A percentile compares a stretch with the other conserved stretches of the same genome.
Conservation (phyloP, 1,140 invertebrate genomes). For the Araneus ventricosus region DNA sequence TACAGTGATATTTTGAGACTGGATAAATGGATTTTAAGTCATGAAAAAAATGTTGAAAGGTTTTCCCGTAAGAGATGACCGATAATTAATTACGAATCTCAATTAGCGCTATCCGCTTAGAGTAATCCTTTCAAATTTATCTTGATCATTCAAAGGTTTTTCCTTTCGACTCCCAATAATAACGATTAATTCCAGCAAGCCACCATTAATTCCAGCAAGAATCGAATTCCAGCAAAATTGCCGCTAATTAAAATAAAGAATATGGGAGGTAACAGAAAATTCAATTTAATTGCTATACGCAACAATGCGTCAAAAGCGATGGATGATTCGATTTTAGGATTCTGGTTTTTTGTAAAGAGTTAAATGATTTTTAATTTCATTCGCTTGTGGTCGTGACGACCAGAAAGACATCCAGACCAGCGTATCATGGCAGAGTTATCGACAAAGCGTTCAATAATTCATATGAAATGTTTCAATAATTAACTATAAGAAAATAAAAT, state of each 20-base stretch:
- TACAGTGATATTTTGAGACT: neutral
- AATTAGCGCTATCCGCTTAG: constrained; percentile 42
- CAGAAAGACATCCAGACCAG: neutral
- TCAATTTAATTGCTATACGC: constrained; percentile 44
- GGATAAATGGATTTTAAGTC: neutral
- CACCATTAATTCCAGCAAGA: constrained; percentile 43
- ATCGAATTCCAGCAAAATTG: constrained; percentile 32
- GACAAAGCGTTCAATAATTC: neutral
- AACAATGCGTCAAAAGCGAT: constrained; percentile 7
- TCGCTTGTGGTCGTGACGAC: neutral
- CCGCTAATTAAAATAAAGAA: constrained; percentile 43
- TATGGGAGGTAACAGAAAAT: neutral
- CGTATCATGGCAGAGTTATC: neutral
- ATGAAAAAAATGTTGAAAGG: neutral
- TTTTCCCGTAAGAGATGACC: neutral
- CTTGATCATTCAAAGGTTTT: constrained; percentile 22
- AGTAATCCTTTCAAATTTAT: constrained; percentile 47
- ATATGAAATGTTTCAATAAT: neutral
- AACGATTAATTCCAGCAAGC: constrained; percentile 1
- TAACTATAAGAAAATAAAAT: neutral
- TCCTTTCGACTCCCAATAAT: constrained; percentile 4
- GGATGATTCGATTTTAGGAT: neutral
- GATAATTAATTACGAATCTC: constrained; percentile 60
- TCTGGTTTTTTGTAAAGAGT: neutral
- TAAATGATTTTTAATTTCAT: neutral